Evolutionary conservation across 1,140 invertebrate species (phyloP), one percentile per base, ranked within the genome.

Genomic region (Coboldia fuscipes): DNA sequence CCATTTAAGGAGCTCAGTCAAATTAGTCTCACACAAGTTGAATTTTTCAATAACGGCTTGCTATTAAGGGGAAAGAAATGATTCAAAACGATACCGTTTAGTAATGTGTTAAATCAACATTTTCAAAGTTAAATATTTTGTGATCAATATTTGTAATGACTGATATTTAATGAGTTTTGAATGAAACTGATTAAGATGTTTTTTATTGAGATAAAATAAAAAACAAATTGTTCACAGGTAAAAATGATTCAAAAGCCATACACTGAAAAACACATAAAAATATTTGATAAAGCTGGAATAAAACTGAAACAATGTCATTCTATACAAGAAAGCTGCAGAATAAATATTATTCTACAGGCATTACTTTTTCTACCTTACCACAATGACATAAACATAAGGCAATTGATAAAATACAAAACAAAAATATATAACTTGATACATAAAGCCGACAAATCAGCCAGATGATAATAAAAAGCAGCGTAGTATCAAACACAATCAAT

Each of bases 1-100:
- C 82, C 85, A 92, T 56, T 85, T 73, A 33, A 90, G 59, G 26
- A 94, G 65, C 53, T 84, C 82, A 23, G 70, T 72, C 26, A 90
- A 59, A 29, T 71, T 76, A 47, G 86, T 80, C 54, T 80, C 80
- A 59, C 75, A 93, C 45, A 80, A 67, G 56, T 74, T 82, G 65
- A 90, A 94, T 52, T 89, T 86, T 50, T 90, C 86, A 58, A 89
- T 79, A 41, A 90, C 76, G 45, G 83, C 83, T 81, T 86, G 80
- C 86, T 92, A 65, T 40, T 35, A n/a, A n/a, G n/a, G 58, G 50
- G 50, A 36, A 41, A 37, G 37, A 38, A 45, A 43, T 41, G 28
- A 43, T 16, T 26, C n/a, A n/a, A n/a, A n/a, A n/a, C n/a, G n/a
- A n/a, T n/a, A n/a, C n/a, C n/a, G n/a, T n/a, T n/a, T n/a, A n/a